Conservation (phyloP, 1,140 invertebrate species). For the Hylyphantes graminicola region DNA sequence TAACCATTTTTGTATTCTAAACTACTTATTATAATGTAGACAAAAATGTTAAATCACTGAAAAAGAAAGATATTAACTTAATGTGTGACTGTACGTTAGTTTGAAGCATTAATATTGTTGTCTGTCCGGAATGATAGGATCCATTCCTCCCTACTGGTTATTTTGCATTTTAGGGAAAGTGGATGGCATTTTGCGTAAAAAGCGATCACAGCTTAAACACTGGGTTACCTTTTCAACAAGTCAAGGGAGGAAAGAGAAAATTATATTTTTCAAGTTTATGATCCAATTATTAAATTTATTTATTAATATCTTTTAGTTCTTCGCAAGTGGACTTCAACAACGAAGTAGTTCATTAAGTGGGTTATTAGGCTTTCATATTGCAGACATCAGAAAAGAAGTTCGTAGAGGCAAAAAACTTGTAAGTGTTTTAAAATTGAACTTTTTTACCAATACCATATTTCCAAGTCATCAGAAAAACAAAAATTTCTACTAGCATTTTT, state of each 20-base stretch:
- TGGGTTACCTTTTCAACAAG: too few relatives aligned
- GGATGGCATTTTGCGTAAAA: too few relatives aligned
- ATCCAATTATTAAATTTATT: neutral
- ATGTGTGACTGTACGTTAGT: too few relatives aligned
- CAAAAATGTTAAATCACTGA: too few relatives aligned
- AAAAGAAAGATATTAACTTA: too few relatives aligned
- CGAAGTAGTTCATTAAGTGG: slow-evolving; percentile 73
- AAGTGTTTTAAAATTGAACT: slow-evolving; percentile 1
- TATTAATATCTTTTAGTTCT: slow-evolving; percentile 69
- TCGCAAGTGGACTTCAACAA: slow-evolving; percentile 75
- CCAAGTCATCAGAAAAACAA: neutral
- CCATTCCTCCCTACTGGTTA: too few relatives aligned
- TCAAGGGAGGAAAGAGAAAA: neutral
- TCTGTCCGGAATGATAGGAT: too few relatives aligned
- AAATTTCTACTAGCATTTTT: neutral
- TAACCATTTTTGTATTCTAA: too few relatives aligned
- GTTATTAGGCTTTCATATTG: slow-evolving; percentile 74
- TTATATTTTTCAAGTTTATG: neutral
- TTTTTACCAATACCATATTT: neutral
- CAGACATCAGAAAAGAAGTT: slow-evolving; percentile 74
- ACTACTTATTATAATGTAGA: too few relatives aligned
- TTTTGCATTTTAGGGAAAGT: too few relatives aligned
- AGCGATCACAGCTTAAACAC: too few relatives aligned
- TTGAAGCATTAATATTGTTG: too few relatives aligned
- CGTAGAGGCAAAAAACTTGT: slow-evolving; percentile 70